Evolutionary conservation across 2,888 invertebrate species (phyloP).

Genomic region (Rhyacophila evoluta): DNA sequence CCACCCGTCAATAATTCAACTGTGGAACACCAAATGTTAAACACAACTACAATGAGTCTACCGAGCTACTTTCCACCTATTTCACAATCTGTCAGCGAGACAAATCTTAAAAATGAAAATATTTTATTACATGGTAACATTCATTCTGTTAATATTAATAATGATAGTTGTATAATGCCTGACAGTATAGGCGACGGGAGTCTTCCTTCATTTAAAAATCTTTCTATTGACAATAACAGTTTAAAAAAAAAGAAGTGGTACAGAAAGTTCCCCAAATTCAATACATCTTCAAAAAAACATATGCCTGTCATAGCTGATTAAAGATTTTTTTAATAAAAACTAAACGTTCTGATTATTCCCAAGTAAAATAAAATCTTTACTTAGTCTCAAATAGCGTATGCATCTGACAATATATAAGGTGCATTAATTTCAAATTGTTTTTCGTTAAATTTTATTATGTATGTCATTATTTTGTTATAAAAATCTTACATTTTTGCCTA

Average conservation of each 20-base stretch:
- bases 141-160: neutral
- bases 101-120: neutral
- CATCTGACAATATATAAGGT: too few relatives aligned
- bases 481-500: too few relatives aligned
- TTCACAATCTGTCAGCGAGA: constrained; percentile 2
- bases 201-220: neutral
- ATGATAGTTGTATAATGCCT: neutral
- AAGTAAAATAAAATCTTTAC: too few relatives aligned
- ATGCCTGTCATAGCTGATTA: constrained; percentile 42
- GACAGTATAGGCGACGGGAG: neutral
- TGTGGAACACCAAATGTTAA: neutral
- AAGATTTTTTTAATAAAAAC: too few relatives aligned
- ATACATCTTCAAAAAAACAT: constrained; percentile 39
- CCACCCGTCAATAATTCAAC: neutral
- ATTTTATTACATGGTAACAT: neutral
- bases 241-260: constrained; percentile 44
- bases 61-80: neutral
- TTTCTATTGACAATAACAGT: neutral
- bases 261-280: constrained; percentile 40
- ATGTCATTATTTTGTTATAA: too few relatives aligned
- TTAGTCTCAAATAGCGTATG: too few relatives aligned
- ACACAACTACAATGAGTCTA: neutral
- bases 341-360: too few relatives aligned
- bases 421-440: too few relatives aligned
- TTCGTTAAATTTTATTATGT: too few relatives aligned